Base-by-base conservation (phyloP, 2,797 vertebrate species). In the Coendou prehensilis region DNA sequence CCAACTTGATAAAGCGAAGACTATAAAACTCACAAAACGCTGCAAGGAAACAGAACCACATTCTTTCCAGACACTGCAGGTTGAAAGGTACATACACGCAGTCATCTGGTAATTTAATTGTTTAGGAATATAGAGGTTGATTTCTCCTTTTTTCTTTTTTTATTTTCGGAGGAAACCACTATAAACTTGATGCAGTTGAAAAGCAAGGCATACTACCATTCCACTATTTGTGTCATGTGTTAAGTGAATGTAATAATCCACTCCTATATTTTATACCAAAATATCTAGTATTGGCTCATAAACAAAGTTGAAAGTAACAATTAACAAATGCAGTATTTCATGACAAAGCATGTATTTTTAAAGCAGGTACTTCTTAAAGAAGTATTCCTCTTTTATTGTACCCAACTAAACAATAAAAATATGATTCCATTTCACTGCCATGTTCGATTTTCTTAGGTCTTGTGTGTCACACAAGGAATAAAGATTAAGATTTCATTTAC, bases 291-390 rank as follows among this genome's bases (percentile, higher is more conserved):
- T 2, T 75, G 52, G 14, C n/a, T 94, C 75, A 75, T 79, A 93
- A 85, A 91, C 28, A 41, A 87, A 93, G 9, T 81, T 78, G 28
- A n/a, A 52, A 80, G n/a, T 14, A 89, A 85, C 37, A 87, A 76
- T 89, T 86, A 78, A 83, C 47, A 87, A 93, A 89, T 87, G 15
- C 30, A 61, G 5, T 93, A 83, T 83, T 94, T 97, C 47, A 81
- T 52, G 30, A 61, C 9, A 71, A 28, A 57, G 20, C 54, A 33
- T 75, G 54, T 3, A 33, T 93, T 96, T 87, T 64, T 30, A 78
- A 79, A 92, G 59, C 56, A 91, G 79, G 11, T 86, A 91, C 64
- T 86, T 73, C 71, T 93, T 84, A 30, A 83, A 89, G 37, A 91
- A 93, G n/a, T 86, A 89, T 45, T 79, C 5, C 17, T 61, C 15